Percentiles rank a stretch among this genome's conserved stretches.
phyloP scores from a whole-genome alignment of 1,140 invertebrate species.

The Alviniconcha marisindica region DNA sequence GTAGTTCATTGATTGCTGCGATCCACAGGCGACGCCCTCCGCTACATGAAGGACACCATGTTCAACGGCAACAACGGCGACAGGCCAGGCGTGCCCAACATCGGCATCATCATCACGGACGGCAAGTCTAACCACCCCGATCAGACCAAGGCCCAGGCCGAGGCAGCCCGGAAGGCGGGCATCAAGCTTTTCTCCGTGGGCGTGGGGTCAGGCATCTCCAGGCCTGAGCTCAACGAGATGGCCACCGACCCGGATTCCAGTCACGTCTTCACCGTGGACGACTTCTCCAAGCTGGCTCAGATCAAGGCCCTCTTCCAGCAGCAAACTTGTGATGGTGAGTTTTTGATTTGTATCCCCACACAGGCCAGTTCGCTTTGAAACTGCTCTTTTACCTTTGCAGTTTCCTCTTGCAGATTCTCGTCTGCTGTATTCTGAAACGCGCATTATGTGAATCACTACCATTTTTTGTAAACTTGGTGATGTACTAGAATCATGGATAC shows the following conservation, averaged over 20 bases:
- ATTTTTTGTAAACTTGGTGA: too few relatives aligned
- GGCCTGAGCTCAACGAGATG: neutral
- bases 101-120: conserved; percentile 60
- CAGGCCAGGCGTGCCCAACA: conserved; percentile 59
- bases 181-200: conserved; percentile 56
- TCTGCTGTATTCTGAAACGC: too few relatives aligned
- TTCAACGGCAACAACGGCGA: conserved; percentile 52
- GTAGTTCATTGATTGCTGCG: neutral
- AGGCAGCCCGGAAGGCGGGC: conserved; percentile 46
- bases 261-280: neutral
- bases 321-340: conserved; percentile 55
- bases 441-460: too few relatives aligned
- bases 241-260: conserved; percentile 45
- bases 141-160: conserved; percentile 31
- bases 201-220: conserved; percentile 54
- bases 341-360: too few relatives aligned
- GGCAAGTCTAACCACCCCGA: conserved; percentile 56
- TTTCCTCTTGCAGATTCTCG: too few relatives aligned
- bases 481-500: too few relatives aligned
- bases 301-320: conserved; percentile 63
- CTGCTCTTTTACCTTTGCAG: too few relatives aligned
- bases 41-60: conserved; percentile 57
- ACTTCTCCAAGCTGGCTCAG: neutral
- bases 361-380: too few relatives aligned
- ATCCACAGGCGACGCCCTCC: neutral